Base-by-base conservation (phyloP, 2,797 vertebrate species). In the Chelon auratus region DNA sequence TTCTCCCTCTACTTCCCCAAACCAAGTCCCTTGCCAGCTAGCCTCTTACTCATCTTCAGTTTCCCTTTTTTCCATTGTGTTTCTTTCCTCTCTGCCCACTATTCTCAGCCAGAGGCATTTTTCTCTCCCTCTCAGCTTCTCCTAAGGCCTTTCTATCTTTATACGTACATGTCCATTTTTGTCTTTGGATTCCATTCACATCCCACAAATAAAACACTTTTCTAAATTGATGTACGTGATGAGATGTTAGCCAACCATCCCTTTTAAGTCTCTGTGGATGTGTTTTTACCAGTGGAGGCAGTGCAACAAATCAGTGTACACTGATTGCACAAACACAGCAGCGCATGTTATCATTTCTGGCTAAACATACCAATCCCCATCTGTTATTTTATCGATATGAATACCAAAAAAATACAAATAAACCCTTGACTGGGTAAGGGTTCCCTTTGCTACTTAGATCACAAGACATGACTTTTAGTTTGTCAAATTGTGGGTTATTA, bases 1-100 rank as follows among this genome's bases (percentile, higher is more conserved):
- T 40, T 50, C 1, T 61, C 63, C 45, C 40, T 70, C 57, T 42
- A 1, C 62, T 61, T 68, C 57, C 57, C 56, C 62, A 78, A 73
- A 67, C 51, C 62, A 22, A 39, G 33, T 78, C 80, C 72, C 67
- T 51, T 70, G 63, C 58, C 62, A 67, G 62, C 58, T 50, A 40
- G 20, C 67, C 70, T 68, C 64, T 64, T 45, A 62, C 66, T 76
- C 62, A 75, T 78, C 62, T 45, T 50, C 66, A 51, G 37, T 68
- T 30, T 81, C 20, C 39, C 40, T 40, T 68, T 39, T 70, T 69
- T 3, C 6, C 7, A 57, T 51, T 17, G 5, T 36, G 37, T 68
- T 65, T 58, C 9, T 73, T 60, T 62, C 68, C 66, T 67, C 36
- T 61, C 63, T 15, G n/a, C 51, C 14, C 50, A 20, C 24, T 74